A percentile compares a stretch with the other conserved stretches of the same genome.
phyloP scores from a whole-genome alignment of 2,888 invertebrate genomes.

The Chymomyza procnemis region DNA sequence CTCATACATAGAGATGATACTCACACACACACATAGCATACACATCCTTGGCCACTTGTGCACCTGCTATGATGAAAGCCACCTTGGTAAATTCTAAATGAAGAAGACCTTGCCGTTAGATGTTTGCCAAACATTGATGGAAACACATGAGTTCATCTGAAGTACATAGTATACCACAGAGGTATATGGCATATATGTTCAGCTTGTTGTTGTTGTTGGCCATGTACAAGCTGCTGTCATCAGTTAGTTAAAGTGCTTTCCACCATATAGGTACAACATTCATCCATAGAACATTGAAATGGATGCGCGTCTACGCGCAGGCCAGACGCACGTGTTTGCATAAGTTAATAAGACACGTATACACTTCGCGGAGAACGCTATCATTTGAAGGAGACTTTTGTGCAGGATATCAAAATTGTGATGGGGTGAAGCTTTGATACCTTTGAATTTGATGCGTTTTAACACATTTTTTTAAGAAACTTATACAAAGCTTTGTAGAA shows the following conservation, averaged over 20 bases:
- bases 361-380: background rate
- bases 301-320: slow-evolving; percentile 4
- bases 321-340: slow-evolving; percentile 12
- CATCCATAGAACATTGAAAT: slow-evolving; percentile 10
- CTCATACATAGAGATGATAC: background rate
- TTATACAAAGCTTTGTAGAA: too few species aligned
- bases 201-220: slow-evolving; percentile 17
- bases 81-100: slow-evolving; percentile 26
- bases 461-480: too few species aligned
- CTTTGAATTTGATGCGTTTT: too few species aligned
- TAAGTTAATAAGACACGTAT: slow-evolving; percentile 65
- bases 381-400: too few species aligned
- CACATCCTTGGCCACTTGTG: background rate
- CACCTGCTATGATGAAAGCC: background rate
- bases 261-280: background rate
- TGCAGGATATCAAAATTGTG: too few species aligned
- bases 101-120: slow-evolving; percentile 34
- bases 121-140: slow-evolving; percentile 2
- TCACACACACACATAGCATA: background rate
- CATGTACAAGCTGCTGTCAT: slow-evolving; percentile 30
- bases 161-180: background rate
- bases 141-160: background rate
- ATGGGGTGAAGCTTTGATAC: too few species aligned
- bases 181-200: background rate
- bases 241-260: slow-evolving; percentile 46